These are phyloP conservation scores for Ceyx cyanopectus DNA, from an alignment of 2,113 vertebrate species.

Conservation along the genomic window DNA sequence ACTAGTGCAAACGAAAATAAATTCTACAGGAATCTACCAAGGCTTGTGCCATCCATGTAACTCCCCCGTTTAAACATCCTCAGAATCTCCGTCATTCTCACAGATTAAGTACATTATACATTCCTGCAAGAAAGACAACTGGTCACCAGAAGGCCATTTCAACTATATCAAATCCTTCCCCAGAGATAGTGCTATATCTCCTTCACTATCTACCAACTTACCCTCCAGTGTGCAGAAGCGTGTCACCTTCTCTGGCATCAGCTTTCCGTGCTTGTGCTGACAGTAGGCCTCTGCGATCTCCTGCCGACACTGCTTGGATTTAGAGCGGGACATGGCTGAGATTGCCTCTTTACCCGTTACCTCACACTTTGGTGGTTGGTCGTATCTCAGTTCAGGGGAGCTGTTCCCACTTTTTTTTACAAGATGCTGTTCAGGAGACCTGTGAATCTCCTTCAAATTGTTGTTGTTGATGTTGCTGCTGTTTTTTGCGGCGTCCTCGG, in stretches of 20 bases:
- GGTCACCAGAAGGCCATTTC: not conserved
- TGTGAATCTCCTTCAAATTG: conserved; percentile 62
- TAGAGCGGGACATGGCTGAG: conserved; percentile 91
- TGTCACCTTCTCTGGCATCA: conserved; percentile 94
- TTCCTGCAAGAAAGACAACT: not conserved
- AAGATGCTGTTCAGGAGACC: conserved; percentile 54
- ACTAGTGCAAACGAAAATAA: not conserved
- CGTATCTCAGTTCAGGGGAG: conserved; percentile 81
- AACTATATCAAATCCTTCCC: not conserved
- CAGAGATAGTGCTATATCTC: not conserved
- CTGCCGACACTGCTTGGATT: conserved; percentile 90
- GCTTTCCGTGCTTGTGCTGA: conserved; percentile 88
- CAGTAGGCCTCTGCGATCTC: conserved; percentile 93
- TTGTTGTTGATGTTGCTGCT: conserved; percentile 64
- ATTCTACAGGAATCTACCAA: not conserved
- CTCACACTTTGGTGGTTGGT: conserved; percentile 90
- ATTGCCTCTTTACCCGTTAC: conserved; percentile 95
- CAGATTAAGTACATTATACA: not conserved
- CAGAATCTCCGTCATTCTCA: not conserved
- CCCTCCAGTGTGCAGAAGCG: conserved; percentile 94
- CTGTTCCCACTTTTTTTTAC: conserved; percentile 66
- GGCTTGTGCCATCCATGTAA: not conserved
- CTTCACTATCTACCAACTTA: conserved; percentile 70
- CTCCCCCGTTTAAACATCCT: not conserved
- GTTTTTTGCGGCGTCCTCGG: conserved; percentile 55